Evolutionary conservation across 1,140 invertebrate genomes (phyloP), one percentile per base, ranked within the genome.

Genomic region (Caenorhabditis tropicalis): DNA sequence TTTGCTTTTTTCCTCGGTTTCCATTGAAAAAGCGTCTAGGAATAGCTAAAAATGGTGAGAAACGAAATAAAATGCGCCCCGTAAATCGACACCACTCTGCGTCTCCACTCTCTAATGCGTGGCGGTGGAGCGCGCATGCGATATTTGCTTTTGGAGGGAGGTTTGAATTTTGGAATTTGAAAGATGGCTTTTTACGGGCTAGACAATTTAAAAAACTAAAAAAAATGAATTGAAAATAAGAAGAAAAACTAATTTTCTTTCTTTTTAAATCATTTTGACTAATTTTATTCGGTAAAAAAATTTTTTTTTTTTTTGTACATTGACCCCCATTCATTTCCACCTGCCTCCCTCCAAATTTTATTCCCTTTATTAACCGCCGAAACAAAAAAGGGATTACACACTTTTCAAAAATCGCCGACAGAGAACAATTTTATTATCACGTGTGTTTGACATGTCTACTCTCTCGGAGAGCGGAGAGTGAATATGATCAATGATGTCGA

Each of bases 401-500:
- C 5, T 16, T n/a, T 51, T 51, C 6, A 15, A 51, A 51, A 65
- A 65, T 27, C 58, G 29, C 12, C 58, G 58, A 65, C 58, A 65
- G 36, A 65, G 58, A 65, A 65, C 58, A 65, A 58, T 29, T 29
- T 65, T 65, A 65, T 65, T 31, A 65, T 65, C 58, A 65, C 58
- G 58, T 65, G 58, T 33, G 29, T 36, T 33, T 36, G 12, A 36
- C 58, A 65, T 65, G 58, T 27, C 53, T 27, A 10, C 9, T 65
- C 31, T 65, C 15, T 15, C 29, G 53, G 21, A 24, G 29, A 12
- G 29, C 7, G 9, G 49, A 15, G 21, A 15, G 2, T 19, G 24
- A 33, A 65, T 33, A 65, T 65, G 58, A 65, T 65, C 58, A 65
- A 65, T 65, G 58, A 65, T 65, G 58, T 65, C 31, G 58, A 51